Percentiles rank a stretch among this genome's conserved stretches.
Evolutionary conservation across 2,113 vertebrate species (phyloP).

Genomic region (Tragelaphus strepsiceros): DNA sequence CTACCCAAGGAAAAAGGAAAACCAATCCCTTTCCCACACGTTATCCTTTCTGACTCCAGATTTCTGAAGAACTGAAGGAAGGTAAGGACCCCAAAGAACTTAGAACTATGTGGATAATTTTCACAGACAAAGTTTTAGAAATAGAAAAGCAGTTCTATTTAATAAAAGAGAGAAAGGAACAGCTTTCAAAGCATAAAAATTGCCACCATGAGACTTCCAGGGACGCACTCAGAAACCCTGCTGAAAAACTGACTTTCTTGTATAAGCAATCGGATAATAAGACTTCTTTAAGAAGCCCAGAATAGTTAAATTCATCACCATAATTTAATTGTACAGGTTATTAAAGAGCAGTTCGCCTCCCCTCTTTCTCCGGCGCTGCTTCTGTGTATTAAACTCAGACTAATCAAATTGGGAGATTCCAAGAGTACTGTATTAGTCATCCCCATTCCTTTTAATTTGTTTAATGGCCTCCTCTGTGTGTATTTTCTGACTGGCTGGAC

Average conservation of each 20-base stretch:
- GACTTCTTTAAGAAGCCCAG: conserved; percentile 78
- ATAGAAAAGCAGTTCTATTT: conserved; percentile 40
- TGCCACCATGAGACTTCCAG: conserved; percentile 63
- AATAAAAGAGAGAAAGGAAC: conserved; percentile 44
- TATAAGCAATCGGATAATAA: conserved; percentile 82
- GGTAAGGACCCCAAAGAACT: neutral
- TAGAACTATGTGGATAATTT: conserved; percentile 53
- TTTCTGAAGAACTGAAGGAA: conserved; percentile 37
- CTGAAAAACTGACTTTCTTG: conserved; percentile 78
- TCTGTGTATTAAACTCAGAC: conserved; percentile 87
- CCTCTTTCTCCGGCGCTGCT: conserved; percentile 80
- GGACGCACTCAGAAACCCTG: conserved; percentile 72
- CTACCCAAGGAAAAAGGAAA: neutral
- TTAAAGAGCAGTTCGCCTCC: conserved; percentile 83
- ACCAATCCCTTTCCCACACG: neutral
- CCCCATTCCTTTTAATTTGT: conserved; percentile 87
- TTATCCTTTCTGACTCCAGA: neutral
- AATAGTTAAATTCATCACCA: conserved; percentile 85
- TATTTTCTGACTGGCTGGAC: conserved; percentile 77
- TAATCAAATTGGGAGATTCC: conserved; percentile 88
- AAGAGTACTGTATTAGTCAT: conserved; percentile 86
- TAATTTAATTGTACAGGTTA: conserved; percentile 87
- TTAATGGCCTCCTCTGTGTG: conserved; percentile 82
- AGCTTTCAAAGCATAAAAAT: conserved; percentile 70
- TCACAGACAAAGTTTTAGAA: conserved; percentile 62